These are phyloP conservation scores for Vulpes ferrilata DNA, from an alignment of 2,113 vertebrate species.

Conservation along the genomic window DNA sequence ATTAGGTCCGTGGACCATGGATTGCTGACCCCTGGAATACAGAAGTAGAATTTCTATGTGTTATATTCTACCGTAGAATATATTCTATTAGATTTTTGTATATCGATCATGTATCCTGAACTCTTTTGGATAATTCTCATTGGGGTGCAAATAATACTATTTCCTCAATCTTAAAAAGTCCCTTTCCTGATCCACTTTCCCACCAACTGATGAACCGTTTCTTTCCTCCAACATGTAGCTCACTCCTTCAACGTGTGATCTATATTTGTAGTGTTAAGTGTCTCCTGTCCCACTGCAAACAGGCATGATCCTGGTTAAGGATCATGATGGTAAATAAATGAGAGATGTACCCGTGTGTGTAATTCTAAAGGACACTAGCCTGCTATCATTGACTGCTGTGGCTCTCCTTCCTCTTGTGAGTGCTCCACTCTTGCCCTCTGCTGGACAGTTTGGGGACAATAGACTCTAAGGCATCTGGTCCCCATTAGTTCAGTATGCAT, in stretches of 20 bases:
- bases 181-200: neutral
- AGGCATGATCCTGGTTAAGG: neutral
- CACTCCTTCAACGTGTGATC: neutral
- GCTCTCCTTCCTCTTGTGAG: neutral
- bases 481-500: neutral
- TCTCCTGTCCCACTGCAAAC: neutral
- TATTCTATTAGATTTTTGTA: neutral
- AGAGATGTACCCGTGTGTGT: neutral
- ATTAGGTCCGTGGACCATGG: neutral
- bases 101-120: neutral
- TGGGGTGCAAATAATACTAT: neutral
- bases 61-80: neutral
- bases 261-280: neutral
- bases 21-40: neutral
- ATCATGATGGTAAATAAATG: too few species aligned
- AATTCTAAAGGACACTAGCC: neutral
- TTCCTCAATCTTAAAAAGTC: neutral
- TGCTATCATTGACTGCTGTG: rapidly evolving
- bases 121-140: neutral
- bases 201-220: neutral
- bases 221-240: neutral
- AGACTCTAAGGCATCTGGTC: neutral
- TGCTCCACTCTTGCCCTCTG: neutral
- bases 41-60: neutral
- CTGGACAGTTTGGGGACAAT: neutral